phyloP scores from a whole-genome alignment of 1,140 invertebrate species.

The Zaprionus vittiger region DNA sequence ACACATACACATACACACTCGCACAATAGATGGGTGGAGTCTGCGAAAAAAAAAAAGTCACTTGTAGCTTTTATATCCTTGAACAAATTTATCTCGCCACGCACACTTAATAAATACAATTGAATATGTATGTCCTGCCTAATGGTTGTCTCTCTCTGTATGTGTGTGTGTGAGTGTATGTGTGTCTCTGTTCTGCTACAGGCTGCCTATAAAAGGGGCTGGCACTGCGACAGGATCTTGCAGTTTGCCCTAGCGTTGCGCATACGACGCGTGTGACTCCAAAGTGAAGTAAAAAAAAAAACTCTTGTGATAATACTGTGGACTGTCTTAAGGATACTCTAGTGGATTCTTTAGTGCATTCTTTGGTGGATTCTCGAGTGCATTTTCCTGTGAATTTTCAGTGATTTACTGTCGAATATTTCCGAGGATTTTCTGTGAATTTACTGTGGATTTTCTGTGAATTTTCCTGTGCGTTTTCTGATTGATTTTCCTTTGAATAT shows the following conservation, averaged over 20 bases:
- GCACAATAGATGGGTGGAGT: constrained; percentile 53
- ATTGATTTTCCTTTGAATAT: not conserved
- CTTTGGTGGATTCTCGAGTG: no score
- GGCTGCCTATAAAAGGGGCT: constrained; percentile 67
- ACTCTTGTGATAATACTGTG: not conserved
- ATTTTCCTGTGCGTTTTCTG: not conserved
- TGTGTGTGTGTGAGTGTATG: constrained; percentile 1
- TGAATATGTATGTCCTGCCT: constrained; percentile 72
- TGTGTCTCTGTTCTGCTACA: constrained; percentile 14
- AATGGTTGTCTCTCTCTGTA: constrained; percentile 16
- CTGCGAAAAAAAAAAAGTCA: constrained; percentile 61
- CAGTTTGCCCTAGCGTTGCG: constrained; percentile 67
- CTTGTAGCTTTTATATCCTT: constrained; percentile 82
- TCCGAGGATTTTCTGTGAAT: not conserved
- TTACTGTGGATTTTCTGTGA: not conserved
- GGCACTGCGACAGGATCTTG: constrained; percentile 63
- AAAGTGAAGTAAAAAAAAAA: not conserved
- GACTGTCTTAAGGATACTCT: not conserved
- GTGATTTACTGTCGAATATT: not conserved
- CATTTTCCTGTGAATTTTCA: no score
- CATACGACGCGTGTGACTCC: constrained; percentile 63
- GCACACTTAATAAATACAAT: constrained; percentile 83
- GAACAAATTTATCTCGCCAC: constrained; percentile 82
- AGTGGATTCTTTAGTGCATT: not conserved
- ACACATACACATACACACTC: not conserved